Evolutionary conservation across 2,888 invertebrate species (phyloP).

Genomic region (Pristionchus arcanus): DNA sequence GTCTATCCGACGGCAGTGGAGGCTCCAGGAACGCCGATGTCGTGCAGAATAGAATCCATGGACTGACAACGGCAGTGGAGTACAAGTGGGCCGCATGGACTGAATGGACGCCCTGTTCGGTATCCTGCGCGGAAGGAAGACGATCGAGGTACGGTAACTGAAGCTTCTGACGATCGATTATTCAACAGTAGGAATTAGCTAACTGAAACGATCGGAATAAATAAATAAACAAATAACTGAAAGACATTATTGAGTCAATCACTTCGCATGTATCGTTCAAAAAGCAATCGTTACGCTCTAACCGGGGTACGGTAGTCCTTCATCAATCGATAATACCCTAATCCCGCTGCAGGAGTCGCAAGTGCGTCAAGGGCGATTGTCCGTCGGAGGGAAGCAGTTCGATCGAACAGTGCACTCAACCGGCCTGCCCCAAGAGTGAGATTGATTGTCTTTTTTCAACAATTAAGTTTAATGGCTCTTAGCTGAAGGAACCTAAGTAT

Average conservation of each 20-base stretch:
- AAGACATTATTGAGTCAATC: too few species aligned
- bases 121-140: slow-evolving; percentile 62
- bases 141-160: slow-evolving; percentile 60
- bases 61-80: slow-evolving; percentile 34
- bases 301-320: neutral
- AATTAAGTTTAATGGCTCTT: too few species aligned
- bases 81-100: slow-evolving; percentile 57
- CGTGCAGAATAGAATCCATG: slow-evolving; percentile 42
- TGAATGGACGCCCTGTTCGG: slow-evolving; percentile 65
- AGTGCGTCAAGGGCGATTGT: slow-evolving; percentile 48
- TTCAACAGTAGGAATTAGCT: neutral
- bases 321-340: neutral
- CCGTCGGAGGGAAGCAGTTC: slow-evolving; percentile 12
- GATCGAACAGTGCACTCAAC: slow-evolving; percentile 10
- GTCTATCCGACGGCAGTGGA: slow-evolving; percentile 6
- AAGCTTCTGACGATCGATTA: slow-evolving; percentile 57
- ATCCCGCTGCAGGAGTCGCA: slow-evolving; percentile 1
- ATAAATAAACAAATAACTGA: too few species aligned
- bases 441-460: neutral
- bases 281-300: too few species aligned
- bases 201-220: too few species aligned
- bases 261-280: too few species aligned
- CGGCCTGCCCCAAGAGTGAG: slow-evolving; percentile 45
- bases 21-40: neutral
- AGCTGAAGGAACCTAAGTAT: too few species aligned